Evolutionary conservation across 1,140 invertebrate genomes (phyloP), one percentile per base, ranked within the genome.

Genomic region (Scaptomyza montana): DNA sequence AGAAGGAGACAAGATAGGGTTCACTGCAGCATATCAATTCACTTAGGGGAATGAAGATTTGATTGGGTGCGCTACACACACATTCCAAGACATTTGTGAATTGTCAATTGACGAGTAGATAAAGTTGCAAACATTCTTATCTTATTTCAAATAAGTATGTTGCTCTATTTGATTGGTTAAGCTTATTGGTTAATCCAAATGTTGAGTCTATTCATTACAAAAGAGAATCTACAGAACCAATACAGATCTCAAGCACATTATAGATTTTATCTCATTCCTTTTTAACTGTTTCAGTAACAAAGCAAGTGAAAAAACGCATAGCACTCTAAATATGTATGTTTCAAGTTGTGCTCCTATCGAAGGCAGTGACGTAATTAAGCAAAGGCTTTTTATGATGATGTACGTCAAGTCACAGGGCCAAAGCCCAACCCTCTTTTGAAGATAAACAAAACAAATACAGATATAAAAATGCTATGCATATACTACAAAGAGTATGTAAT

Each of bases 391-490:
- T 63, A 72, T 71, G 21, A 25, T 55, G 50, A 55, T 4, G 1
- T 41, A 41, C 39, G 47, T 63, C 63, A 49, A 21, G 51, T 9
- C 39, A 33, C 47, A 46, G 16, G 36, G 25, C 21, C 47, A 49
- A 36, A 33, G 46, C 49, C 70, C 54, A 74, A 68, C 65, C 80
- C 81, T 74, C 21, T 49, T 54, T 51, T 41, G 47, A 21, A 62
- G 66, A 80, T 80, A 82, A 76, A 61, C 59, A 46, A 71, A 72
- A 69, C 62, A 82, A 82, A 84, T 75, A 63, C 5, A 72, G 70
- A 65, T 41, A 68, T 54, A 63, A 16, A 57, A 25, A 64, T 43
- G 61, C 9, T 30, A 64, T 43, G 64, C n/a, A 30, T 39, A 74
- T 50, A 39, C 21, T 41, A 60, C 30, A 59, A 46, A 30, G 57